Evolutionary conservation across 2,113 vertebrate genomes (phyloP).

Genomic region (Leptobrachium leishanense): DNA sequence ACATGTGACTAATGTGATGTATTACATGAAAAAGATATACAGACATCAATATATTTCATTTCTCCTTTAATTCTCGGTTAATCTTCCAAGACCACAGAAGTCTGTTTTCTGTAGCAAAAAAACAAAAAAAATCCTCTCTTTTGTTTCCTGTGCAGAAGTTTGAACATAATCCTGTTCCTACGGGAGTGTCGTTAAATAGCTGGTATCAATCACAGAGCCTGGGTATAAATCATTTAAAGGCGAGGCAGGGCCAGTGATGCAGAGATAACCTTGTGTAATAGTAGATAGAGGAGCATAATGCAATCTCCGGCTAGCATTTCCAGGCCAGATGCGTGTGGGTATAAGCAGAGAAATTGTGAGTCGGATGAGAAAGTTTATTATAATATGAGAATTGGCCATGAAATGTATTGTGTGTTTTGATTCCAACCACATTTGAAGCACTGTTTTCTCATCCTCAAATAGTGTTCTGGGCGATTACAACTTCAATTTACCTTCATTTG

Average conservation of each 20-base stretch:
- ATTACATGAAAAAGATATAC: too few relatives aligned
- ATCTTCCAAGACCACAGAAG: too few relatives aligned
- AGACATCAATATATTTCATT: too few relatives aligned
- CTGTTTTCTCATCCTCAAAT: constrained; percentile 32
- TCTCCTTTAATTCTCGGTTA: too few relatives aligned
- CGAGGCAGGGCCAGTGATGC: constrained; percentile 46
- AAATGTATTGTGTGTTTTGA: constrained; percentile 46
- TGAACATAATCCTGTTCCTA: constrained; percentile 33
- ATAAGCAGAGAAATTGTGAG: constrained; percentile 43
- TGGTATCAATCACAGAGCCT: constrained; percentile 38
- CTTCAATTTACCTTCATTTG: constrained; percentile 41
- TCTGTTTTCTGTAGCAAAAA: too few relatives aligned
- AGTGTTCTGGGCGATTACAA: constrained; percentile 44
- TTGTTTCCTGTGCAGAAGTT: constrained; percentile 30
- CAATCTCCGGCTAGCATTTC: constrained; percentile 39
- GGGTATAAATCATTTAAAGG: constrained; percentile 45
- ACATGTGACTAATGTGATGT: too few relatives aligned
- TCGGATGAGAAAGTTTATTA: constrained; percentile 44
- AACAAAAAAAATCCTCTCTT: background rate
- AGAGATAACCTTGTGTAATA: constrained; percentile 48
- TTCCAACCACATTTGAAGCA: constrained; percentile 34
- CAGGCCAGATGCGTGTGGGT: constrained; percentile 36
- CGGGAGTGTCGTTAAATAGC: constrained; percentile 42
- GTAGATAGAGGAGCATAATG: constrained; percentile 40
- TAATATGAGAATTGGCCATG: constrained; percentile 46